Evolutionary conservation across 2,888 invertebrate species (phyloP).

Genomic region (Conomelus anceps): DNA sequence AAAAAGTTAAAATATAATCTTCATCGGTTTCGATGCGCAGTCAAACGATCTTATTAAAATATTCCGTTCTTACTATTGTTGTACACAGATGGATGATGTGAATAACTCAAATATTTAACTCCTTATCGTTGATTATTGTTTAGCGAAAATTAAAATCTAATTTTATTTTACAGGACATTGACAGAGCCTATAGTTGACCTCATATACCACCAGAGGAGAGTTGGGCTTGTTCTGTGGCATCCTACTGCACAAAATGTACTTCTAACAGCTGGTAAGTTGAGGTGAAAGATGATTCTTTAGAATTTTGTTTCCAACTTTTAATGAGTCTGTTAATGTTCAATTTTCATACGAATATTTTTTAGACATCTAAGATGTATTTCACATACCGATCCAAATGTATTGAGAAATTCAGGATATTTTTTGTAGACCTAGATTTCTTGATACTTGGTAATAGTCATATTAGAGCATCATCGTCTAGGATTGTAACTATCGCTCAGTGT

Average conservation of each 20-base stretch:
- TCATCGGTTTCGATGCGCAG: too few relatives aligned
- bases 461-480: too few relatives aligned
- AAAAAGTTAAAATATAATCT: background rate
- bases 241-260: slow-evolving; percentile 92
- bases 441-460: too few relatives aligned
- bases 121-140: background rate
- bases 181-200: slow-evolving; percentile 91
- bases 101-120: background rate
- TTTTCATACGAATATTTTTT: too few relatives aligned
- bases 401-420: background rate
- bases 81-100: too few relatives aligned
- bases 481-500: too few relatives aligned
- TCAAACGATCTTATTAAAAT: background rate
- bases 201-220: slow-evolving; percentile 84
- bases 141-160: background rate
- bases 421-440: background rate
- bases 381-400: background rate
- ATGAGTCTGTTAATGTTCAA: too few relatives aligned
- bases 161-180: slow-evolving; percentile 60
- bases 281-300: too few relatives aligned
- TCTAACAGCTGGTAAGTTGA: slow-evolving; percentile 75
- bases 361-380: background rate
- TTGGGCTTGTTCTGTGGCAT: slow-evolving; percentile 93
- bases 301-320: too few relatives aligned
- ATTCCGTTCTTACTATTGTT: background rate